These are phyloP conservation scores for fruit fly (Drosophila melanogaster) DNA, from an alignment of 1,140 invertebrate genomes.

Conservation along the genomic window DNA sequence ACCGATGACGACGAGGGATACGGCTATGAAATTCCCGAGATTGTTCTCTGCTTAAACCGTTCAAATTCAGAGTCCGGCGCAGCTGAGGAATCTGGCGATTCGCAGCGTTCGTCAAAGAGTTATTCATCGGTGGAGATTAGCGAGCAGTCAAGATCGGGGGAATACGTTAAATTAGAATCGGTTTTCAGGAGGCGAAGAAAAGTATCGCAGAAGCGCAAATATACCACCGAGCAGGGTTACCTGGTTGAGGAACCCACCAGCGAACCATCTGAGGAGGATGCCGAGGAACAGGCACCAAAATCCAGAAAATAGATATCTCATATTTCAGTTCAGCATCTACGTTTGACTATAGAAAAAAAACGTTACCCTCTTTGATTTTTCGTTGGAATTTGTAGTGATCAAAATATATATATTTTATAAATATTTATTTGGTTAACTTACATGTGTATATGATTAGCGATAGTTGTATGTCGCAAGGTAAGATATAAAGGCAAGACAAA, in stretches of 20 bases:
- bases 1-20: neutral
- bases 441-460: too few relatives aligned
- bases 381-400: slow-evolving; percentile 20
- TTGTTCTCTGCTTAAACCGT: neutral
- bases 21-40: neutral
- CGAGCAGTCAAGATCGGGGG: neutral
- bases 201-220: slow-evolving; percentile 25
- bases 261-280: slow-evolving; percentile 47
- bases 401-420: slow-evolving; percentile 31
- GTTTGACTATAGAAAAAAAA: slow-evolving; percentile 6
- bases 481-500: neutral
- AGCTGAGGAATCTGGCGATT: neutral
- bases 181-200: neutral
- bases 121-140: slow-evolving; percentile 7
- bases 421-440: neutral
- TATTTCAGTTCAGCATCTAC: neutral
- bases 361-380: slow-evolving; percentile 12
- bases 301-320: neutral
- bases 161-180: neutral
- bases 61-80: neutral
- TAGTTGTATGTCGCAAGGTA: neutral
- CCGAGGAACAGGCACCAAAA: neutral
- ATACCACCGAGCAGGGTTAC: slow-evolving; percentile 61
- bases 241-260: slow-evolving; percentile 71
- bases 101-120: neutral